Evolutionary conservation across 2,113 vertebrate species (phyloP).

Genomic region (Machaerirhynchus nigripectus): DNA sequence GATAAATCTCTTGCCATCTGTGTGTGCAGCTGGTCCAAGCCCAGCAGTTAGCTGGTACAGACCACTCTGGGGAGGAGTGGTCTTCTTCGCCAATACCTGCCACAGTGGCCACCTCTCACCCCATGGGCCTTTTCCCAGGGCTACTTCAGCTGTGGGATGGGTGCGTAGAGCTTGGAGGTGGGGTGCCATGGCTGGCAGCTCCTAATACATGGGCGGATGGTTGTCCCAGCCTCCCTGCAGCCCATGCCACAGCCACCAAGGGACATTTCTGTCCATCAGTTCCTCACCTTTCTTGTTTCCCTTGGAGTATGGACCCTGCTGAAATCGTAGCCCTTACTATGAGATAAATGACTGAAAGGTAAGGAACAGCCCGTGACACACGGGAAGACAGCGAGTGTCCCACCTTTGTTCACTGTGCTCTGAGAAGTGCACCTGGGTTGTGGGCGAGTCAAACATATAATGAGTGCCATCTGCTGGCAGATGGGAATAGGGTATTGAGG

Average conservation of each 20-base stretch:
- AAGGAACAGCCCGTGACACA: not conserved
- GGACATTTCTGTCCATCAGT: not conserved
- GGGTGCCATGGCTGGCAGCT: not conserved
- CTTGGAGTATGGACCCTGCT: not conserved
- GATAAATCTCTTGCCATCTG: not conserved
- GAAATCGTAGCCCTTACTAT: not conserved
- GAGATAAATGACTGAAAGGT: not conserved
- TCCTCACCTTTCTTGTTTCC: not conserved
- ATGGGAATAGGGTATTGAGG: not conserved
- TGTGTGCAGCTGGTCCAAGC: not conserved
- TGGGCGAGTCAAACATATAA: not conserved
- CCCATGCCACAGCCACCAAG: not conserved
- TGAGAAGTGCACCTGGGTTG: not conserved
- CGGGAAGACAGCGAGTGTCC: too few species aligned
- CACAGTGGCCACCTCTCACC: not conserved
- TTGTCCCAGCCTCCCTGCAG: not conserved
- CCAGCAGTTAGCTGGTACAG: not conserved
- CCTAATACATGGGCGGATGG: not conserved
- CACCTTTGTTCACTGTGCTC: rapidly evolving
- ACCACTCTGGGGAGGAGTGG: not conserved
- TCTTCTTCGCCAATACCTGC: not conserved
- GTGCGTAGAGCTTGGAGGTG: not conserved
- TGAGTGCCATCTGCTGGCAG: conserved; percentile 49
- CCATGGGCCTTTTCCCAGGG: not conserved
- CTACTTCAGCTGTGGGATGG: not conserved